Percentiles rank a stretch among this genome's conserved stretches.
Conservation (phyloP, 2,113 vertebrate genomes). For the Dasyornis broadbenti region DNA sequence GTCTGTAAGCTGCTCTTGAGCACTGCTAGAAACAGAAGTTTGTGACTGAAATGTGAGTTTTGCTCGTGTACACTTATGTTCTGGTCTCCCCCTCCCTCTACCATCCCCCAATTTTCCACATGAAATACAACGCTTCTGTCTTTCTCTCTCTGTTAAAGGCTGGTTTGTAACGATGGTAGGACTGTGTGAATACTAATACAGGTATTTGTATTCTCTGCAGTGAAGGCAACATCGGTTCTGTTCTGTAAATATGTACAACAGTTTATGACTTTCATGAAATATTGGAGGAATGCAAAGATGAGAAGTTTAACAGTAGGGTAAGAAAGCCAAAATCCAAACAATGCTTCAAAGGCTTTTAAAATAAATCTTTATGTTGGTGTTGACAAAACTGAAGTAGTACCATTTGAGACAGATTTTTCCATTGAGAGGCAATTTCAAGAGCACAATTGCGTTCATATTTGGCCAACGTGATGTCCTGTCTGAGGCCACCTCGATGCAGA, state of each 20-base stretch:
- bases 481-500: neutral
- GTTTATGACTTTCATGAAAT: constrained; percentile 34
- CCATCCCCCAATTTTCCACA: neutral
- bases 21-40: neutral
- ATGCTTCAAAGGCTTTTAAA: constrained; percentile 48
- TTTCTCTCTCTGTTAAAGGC: constrained; percentile 10
- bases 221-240: neutral
- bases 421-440: neutral
- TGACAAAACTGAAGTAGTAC: constrained; percentile 31
- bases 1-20: neutral
- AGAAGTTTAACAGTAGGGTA: neutral
- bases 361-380: constrained; percentile 50
- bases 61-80: constrained; percentile 18
- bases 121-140: neutral
- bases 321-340: constrained; percentile 46
- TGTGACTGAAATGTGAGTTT: neutral
- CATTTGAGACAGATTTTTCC: constrained; percentile 1
- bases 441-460: neutral
- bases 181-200: constrained; percentile 44
- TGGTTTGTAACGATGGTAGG: neutral
- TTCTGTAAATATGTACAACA: neutral
- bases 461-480: neutral
- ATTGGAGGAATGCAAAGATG: constrained; percentile 10
- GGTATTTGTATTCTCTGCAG: constrained; percentile 17
- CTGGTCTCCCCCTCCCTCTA: neutral